phyloP scores from a whole-genome alignment of 2,797 vertebrate species.

The Sandelia bainsii region DNA sequence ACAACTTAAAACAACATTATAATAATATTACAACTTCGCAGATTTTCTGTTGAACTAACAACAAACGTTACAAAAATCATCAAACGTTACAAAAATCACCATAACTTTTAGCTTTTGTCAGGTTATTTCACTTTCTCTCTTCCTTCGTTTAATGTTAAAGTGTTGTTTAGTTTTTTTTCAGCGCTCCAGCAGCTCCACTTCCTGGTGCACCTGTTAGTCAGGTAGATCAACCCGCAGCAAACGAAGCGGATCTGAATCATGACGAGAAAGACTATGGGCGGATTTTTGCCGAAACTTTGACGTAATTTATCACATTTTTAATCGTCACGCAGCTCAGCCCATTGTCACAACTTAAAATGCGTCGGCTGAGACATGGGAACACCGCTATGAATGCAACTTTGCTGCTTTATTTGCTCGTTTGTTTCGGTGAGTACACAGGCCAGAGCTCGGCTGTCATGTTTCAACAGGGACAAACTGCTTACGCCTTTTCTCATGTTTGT shows the following conservation, averaged over 20 bases:
- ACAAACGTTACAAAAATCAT: no score
- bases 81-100: no score
- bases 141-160: no score
- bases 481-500: background rate
- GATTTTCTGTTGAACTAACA: no score
- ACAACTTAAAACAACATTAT: no score
- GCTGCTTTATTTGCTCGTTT: conserved; percentile 38
- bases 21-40: no score
- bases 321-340: background rate
- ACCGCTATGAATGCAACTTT: conserved; percentile 1
- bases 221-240: conserved; percentile 51
- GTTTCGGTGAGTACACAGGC: conserved; percentile 74
- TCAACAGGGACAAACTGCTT: background rate
- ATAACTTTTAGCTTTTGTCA: no score
- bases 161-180: no score
- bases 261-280: conserved; percentile 62
- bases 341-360: conserved; percentile 52
- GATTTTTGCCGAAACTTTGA: conserved; percentile 35
- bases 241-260: conserved; percentile 36
- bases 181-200: conserved; percentile 71
- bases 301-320: background rate
- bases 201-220: conserved; percentile 85
- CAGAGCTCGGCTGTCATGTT: background rate
- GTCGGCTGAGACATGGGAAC: background rate
- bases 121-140: no score